phyloP scores from a whole-genome alignment of 2,888 invertebrate species.

The Drosophila koepferae region DNA sequence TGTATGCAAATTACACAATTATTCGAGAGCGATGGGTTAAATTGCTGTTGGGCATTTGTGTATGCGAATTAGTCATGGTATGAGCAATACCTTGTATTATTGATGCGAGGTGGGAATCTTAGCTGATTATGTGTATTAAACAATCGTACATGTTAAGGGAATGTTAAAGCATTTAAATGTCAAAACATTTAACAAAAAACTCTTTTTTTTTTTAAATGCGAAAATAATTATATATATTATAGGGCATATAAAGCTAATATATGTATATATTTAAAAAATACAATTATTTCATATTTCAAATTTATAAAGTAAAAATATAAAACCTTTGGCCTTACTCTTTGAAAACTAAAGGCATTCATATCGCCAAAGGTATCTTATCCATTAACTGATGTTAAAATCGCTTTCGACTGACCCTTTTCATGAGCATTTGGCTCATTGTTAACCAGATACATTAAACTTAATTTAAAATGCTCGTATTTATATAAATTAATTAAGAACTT shows the following conservation, averaged over 20 bases:
- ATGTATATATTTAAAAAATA: no score
- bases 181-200: no score
- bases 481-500: slow-evolving; percentile 61
- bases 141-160: background rate
- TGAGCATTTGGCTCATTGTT: slow-evolving; percentile 16
- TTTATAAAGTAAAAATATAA: background rate
- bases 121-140: background rate
- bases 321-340: no score
- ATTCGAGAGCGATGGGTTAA: slow-evolving; percentile 33
- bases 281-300: no score
- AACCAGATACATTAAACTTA: slow-evolving; percentile 41
- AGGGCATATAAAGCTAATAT: no score
- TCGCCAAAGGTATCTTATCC: background rate
- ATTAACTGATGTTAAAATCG: background rate
- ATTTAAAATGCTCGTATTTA: slow-evolving; percentile 52
- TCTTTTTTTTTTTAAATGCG: no score
- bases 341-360: background rate
- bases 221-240: no score
- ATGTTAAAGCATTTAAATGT: background rate
- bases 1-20: slow-evolving; percentile 31
- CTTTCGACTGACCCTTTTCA: slow-evolving; percentile 17
- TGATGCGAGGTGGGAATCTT: slow-evolving; percentile 5
- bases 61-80: slow-evolving; percentile 32
- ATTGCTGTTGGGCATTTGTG: slow-evolving; percentile 39
- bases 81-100: slow-evolving; percentile 14